These are phyloP conservation scores for Tragelaphus oryx DNA, from an alignment of 2,797 vertebrate genomes.

Conservation along the genomic window DNA sequence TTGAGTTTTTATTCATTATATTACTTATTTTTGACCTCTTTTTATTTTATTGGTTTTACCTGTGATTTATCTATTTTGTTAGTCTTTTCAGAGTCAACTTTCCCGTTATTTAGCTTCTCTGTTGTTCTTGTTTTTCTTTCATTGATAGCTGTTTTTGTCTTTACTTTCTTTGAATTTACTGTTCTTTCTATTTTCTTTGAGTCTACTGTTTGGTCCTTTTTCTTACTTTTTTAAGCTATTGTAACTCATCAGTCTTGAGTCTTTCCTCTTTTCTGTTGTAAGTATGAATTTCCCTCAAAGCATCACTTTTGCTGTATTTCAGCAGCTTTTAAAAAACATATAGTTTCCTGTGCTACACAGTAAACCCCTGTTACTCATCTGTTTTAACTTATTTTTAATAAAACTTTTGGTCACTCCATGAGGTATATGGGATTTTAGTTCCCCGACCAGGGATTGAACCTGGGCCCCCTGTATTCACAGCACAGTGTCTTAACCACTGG, in stretches of 20 bases:
- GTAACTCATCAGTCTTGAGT: neutral
- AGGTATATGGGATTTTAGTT: neutral
- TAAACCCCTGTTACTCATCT: neutral
- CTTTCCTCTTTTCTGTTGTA: neutral
- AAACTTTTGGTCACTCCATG: neutral
- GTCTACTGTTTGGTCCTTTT: neutral
- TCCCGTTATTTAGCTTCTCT: neutral
- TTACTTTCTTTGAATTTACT: constrained; percentile 1
- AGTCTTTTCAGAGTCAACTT: neutral
- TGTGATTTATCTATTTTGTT: neutral
- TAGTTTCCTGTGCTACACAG: neutral
- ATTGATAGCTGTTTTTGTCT: neutral
- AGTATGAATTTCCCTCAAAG: neutral
- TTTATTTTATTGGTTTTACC: neutral
- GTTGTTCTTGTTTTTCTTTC: neutral
- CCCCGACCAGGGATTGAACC: neutral
- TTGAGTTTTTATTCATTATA: neutral
- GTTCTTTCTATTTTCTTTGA: neutral
- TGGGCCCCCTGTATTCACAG: neutral
- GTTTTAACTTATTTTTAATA: neutral
- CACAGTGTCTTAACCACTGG: neutral
- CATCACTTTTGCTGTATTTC: neutral
- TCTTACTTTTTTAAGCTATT: neutral
- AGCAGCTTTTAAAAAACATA: neutral
- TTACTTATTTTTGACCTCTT: neutral